Percentiles rank a stretch among this genome's conserved stretches.
Conservation (phyloP, 2,888 invertebrate species). For the Erpobdella octoculata region DNA sequence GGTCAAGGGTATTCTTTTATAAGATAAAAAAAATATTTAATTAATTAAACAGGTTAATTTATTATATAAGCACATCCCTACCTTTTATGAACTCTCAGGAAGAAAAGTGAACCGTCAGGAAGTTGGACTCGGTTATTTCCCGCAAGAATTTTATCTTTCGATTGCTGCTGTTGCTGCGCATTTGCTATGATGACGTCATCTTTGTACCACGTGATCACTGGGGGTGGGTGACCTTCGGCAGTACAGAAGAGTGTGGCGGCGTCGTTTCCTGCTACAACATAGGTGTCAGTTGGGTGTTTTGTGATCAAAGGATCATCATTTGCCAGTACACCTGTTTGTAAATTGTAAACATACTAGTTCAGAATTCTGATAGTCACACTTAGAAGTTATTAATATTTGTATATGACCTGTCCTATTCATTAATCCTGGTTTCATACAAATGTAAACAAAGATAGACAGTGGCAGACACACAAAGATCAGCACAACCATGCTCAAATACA, state of each 20-base stretch:
- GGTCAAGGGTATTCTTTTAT: too few species aligned
- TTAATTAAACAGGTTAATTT: too few species aligned
- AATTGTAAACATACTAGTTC: not conserved
- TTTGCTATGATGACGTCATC: constrained; percentile 54
- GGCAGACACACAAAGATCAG: too few species aligned
- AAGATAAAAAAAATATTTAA: too few species aligned
- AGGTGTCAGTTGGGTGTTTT: constrained; percentile 91
- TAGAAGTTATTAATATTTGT: too few species aligned
- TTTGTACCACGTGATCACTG: constrained; percentile 81
- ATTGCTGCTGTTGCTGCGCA: not conserved
- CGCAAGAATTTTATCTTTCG: too few species aligned
- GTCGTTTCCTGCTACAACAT: constrained; percentile 89
- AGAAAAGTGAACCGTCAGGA: not conserved
- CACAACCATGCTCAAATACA: not conserved
- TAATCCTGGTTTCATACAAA: too few species aligned
- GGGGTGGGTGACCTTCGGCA: constrained; percentile 81
- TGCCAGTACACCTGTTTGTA: not conserved
- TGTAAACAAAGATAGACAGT: too few species aligned
- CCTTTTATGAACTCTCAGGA: not conserved
- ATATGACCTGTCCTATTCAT: too few species aligned
- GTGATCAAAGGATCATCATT: constrained; percentile 70
- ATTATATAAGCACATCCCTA: too few species aligned
- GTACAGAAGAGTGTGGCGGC: constrained; percentile 94
- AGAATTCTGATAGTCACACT: not conserved
- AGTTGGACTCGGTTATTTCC: not conserved